Base-by-base conservation (phyloP, 2,797 vertebrate species). In the Rhodeus uyekii region DNA sequence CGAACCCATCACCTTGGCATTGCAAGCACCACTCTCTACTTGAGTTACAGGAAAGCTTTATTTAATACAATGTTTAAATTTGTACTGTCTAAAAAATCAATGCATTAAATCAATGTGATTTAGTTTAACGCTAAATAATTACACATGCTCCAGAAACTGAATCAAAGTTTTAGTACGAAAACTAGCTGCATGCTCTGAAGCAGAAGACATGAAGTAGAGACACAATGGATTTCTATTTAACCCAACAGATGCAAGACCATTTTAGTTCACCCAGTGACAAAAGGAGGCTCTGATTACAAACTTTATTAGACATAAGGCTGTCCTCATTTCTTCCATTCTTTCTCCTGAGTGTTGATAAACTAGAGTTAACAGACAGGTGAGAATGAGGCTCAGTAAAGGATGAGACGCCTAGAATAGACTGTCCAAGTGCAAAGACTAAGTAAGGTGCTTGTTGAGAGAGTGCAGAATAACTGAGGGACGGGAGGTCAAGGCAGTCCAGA, bases 351-450 rank as follows among this genome's bases (percentile, higher is more conserved):
- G 42, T 53, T 53, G 19, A 81, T 76, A 72, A 75, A 58, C 48
- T 32, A 75, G 36, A 32, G 58, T 74, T 58, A 73, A 36, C 42
- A 78, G 80, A 87, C 88, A 89, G 86, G 78, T 84, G 84, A 69
- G 81, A 86, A 88, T 86, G 80, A 53, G 32, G 44, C 72, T 72
- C 48, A 78, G 74, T 48, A 76, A 81, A 75, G 74, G 58, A 83
- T 67, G 50, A 76, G 71, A 48, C 71, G 80, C 67, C 73, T 76
- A 87, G 83, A 87, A 88, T 88, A 87, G 84, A 81, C 1, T 71
- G 53, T 19, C 36, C 64, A 84, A 76, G 67, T 68, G 60, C 22
- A 44, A 83, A 85, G 86, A 83, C 84, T 85, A 85, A 83, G 78
- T 82, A 82, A 76, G 75, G 72, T 69, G 68, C 64, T 78, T 83